Evolutionary conservation across 2,888 invertebrate species (phyloP).

Genomic region (Troides oblongomaculatus): DNA sequence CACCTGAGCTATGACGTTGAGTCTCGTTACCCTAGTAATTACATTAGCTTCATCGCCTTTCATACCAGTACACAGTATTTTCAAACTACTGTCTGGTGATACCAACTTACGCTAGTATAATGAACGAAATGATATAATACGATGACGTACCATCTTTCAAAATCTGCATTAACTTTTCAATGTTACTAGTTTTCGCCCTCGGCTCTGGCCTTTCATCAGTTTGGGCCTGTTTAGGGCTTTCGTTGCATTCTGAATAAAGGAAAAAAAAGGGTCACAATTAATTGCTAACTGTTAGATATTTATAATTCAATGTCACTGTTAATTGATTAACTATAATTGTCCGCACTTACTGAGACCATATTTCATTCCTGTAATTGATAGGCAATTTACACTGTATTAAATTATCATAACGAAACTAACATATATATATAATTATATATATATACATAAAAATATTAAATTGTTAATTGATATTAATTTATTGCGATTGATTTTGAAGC

Average conservation of each 20-base stretch:
- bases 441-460: slow-evolving; percentile 7
- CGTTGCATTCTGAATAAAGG: slow-evolving; percentile 24
- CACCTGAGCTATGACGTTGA: too few species aligned
- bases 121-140: not conserved
- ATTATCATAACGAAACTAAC: slow-evolving; percentile 19
- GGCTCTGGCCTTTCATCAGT: not conserved
- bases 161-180: slow-evolving; percentile 40
- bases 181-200: slow-evolving; percentile 22
- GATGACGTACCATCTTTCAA: slow-evolving; percentile 39
- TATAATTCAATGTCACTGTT: slow-evolving; percentile 25
- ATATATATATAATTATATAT: not conserved
- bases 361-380: slow-evolving; percentile 28
- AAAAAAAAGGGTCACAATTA: slow-evolving; percentile 11
- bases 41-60: too few species aligned
- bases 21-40: too few species aligned
- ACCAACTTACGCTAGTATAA: too few species aligned
- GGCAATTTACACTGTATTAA: slow-evolving; percentile 17
- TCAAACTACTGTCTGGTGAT: too few species aligned
- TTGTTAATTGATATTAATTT: slow-evolving; percentile 10
- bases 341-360: slow-evolving; percentile 28
- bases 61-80: too few species aligned
- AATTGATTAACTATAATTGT: slow-evolving; percentile 21
- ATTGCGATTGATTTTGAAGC: not conserved
- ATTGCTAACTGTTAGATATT: slow-evolving; percentile 11
- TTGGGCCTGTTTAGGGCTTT: slow-evolving; percentile 1